phyloP scores from a whole-genome alignment of 2,113 vertebrate species.

The Mormyrus iriodes region DNA sequence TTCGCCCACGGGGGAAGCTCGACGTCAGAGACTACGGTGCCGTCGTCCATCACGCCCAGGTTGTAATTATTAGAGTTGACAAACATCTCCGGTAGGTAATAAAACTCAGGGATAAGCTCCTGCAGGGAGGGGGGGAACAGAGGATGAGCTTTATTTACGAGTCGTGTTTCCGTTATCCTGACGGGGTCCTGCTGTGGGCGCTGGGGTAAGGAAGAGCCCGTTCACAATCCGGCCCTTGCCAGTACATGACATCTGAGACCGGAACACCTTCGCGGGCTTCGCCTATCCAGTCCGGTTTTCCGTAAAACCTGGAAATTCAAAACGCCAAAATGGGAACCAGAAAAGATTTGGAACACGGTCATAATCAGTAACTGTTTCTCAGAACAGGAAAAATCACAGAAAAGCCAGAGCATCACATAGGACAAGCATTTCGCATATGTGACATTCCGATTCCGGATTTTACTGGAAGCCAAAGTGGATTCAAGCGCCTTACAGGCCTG shows the following conservation, averaged over 20 bases:
- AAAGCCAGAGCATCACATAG: background rate
- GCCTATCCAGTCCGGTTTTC: background rate
- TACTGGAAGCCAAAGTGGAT: background rate
- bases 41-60: slow-evolving; percentile 96
- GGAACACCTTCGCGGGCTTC: background rate
- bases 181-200: background rate
- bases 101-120: slow-evolving; percentile 99
- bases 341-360: background rate
- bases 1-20: slow-evolving; percentile 98
- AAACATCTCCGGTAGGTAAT: slow-evolving; percentile 98
- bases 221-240: background rate
- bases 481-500: background rate
- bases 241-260: background rate
- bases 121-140: slow-evolving; percentile 38
- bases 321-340: background rate
- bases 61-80: slow-evolving; percentile 92
- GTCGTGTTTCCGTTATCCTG: background rate
- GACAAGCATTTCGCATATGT: background rate
- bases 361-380: background rate
- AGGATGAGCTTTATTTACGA: background rate
- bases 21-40: slow-evolving; percentile 86
- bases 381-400: background rate
- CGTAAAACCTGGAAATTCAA: background rate
- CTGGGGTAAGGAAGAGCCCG: background rate
- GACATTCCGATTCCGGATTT: background rate